Conservation (phyloP, 2,113 vertebrate genomes). For the Psittacara wagleri region DNA sequence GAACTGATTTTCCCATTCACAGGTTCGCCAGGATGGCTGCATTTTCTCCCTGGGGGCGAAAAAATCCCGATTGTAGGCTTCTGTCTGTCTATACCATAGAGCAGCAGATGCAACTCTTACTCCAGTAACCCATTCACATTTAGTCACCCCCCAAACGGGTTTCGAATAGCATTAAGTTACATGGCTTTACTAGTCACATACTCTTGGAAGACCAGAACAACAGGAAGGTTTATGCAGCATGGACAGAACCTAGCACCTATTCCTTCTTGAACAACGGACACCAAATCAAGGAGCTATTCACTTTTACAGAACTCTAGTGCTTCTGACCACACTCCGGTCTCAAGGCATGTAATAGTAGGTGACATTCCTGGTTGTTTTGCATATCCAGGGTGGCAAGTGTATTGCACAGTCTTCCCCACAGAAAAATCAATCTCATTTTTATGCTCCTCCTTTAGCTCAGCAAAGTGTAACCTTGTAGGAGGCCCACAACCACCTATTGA, state of each 20-base stretch:
- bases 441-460: conserved; percentile 51
- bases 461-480: conserved; percentile 53
- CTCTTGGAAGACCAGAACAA: not conserved
- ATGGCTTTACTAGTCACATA: conserved; percentile 67
- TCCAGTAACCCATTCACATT: not conserved
- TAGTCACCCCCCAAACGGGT: not conserved
- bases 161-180: not conserved
- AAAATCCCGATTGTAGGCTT: not conserved
- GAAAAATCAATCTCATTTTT: conserved; percentile 49
- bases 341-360: conserved; percentile 52
- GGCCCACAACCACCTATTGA: conserved; percentile 57
- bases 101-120: not conserved
- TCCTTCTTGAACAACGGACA: not conserved
- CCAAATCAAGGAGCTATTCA: conserved; percentile 67
- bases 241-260: conserved; percentile 34
- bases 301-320: conserved; percentile 62
- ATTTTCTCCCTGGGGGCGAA: conserved; percentile 55
- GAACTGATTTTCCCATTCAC: conserved; percentile 45
- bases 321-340: conserved; percentile 61
- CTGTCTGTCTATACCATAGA: not conserved
- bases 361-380: not conserved
- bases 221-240: not conserved
- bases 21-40: conserved; percentile 59
- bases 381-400: conserved; percentile 66
- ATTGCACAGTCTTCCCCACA: conserved; percentile 61